Conservation (phyloP, 2,797 vertebrate genomes). For the Eptatretus atami region DNA sequence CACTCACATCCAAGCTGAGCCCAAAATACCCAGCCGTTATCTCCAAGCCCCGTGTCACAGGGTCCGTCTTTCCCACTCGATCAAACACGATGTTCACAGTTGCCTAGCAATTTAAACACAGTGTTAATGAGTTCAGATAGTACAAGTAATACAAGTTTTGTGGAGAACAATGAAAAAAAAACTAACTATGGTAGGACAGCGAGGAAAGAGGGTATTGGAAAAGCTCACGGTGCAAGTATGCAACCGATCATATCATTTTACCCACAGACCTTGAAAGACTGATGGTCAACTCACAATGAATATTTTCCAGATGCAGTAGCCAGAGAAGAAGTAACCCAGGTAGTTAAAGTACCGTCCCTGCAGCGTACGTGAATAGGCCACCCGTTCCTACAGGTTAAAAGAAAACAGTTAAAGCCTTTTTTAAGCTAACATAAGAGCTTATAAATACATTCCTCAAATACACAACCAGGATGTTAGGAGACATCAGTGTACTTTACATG, state of each 20-base stretch:
- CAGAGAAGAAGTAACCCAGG: constrained; percentile 91
- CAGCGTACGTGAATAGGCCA: constrained; percentile 94
- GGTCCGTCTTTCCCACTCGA: constrained; percentile 85
- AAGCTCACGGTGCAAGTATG: no score
- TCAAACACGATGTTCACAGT: constrained; percentile 98
- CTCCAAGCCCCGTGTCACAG: constrained; percentile 88
- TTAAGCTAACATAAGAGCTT: no score
- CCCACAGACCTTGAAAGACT: not conserved
- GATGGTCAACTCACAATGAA: constrained; percentile 47
- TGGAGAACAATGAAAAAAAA: not conserved
- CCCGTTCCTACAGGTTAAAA: constrained; percentile 35
- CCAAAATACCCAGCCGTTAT: constrained; percentile 97
- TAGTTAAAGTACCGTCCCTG: constrained; percentile 97
- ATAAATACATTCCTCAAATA: no score
- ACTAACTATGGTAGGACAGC: no score
- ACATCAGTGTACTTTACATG: no score
- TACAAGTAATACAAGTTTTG: not conserved
- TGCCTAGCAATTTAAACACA: constrained; percentile 21
- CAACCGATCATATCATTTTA: no score
- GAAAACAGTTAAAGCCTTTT: no score
- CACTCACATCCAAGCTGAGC: constrained; percentile 82
- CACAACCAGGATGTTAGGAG: no score
- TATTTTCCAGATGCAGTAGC: constrained; percentile 98
- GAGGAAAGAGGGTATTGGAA: no score
- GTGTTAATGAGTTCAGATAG: not conserved